Percentiles rank a stretch among this genome's conserved stretches.
phyloP scores from a whole-genome alignment of 2,113 vertebrate genomes.

The Xiphorhynchus elegans region DNA sequence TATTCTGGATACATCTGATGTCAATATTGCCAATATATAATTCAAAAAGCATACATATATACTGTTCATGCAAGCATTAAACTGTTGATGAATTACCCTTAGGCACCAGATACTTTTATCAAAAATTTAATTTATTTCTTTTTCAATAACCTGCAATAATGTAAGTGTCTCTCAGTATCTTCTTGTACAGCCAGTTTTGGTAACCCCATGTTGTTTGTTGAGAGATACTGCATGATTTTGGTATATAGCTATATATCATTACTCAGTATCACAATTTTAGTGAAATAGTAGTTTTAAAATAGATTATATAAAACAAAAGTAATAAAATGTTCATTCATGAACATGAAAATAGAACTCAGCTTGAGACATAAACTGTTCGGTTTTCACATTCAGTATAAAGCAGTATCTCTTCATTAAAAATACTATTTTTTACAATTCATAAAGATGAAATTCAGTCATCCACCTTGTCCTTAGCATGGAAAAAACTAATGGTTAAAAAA shows the following conservation, averaged over 20 bases:
- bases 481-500: neutral
- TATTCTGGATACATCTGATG: neutral
- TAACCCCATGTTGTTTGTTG: neutral
- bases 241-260: neutral
- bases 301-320: neutral
- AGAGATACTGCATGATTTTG: neutral
- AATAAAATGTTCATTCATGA: neutral
- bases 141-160: neutral
- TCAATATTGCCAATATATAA: neutral
- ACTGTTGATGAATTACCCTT: neutral
- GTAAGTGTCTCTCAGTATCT: neutral
- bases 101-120: neutral
- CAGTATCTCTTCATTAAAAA: neutral
- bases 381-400: neutral
- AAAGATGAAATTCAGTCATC: neutral
- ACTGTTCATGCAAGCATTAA: neutral
- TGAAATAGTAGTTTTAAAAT: neutral
- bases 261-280: neutral
- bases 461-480: neutral
- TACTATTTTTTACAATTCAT: neutral
- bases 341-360: neutral
- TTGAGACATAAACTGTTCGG: fast-evolving
- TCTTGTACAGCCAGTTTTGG: neutral
- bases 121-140: too few relatives aligned
- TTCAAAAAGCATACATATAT: neutral